Base-by-base conservation (phyloP, 2,113 vertebrate genomes). In the Agapornis roseicollis region DNA sequence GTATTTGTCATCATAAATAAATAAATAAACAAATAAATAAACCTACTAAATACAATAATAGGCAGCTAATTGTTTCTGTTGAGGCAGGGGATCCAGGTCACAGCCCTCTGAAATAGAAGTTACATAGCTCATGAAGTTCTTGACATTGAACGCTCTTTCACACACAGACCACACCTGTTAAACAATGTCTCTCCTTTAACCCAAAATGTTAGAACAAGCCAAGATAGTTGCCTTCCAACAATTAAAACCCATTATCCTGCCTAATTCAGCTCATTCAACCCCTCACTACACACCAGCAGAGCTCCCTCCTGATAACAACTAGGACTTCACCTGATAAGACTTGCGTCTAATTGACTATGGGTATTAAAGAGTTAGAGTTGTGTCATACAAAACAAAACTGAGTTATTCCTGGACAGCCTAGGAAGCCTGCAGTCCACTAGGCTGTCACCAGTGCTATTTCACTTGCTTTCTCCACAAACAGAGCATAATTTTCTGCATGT, bases 281-380 rank as follows among this genome's bases (percentile, higher is more conserved):
- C 17, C 46, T 73, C 15, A 1, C 8, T 65, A 35, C 17, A 66
- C 65, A 85, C 7, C 33, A 64, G 4, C 3, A 1, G 6, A 12
- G 7, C 10, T 93, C 10, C 27, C n/a, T 86, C 19, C 18, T 64
- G 15, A 8, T 53, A 33, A 35, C 5, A 49, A 5, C 3, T 33
- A 53, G 37, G 83, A 41, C 11, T 69, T 80, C 29, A 66, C 11
- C 28, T 66, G 37, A 13, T 44, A 66, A 47, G 71, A 9, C 28
- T 81, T 66, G 9, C 2, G 15, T n/a, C 8, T 46, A 2, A 4
- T 13, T 81, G 20, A 29, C 28, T 64, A n/a, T 0, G 0, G 11
- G n/a, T 66, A 33, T 19, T 81, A 60, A 66, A 86, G 23, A 70
- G 7, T 2, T 4, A 68, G n/a, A 78, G 10, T 24, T 71, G 15